Conservation (phyloP, 2,797 vertebrate species). For the Sebastes aleutianus region DNA sequence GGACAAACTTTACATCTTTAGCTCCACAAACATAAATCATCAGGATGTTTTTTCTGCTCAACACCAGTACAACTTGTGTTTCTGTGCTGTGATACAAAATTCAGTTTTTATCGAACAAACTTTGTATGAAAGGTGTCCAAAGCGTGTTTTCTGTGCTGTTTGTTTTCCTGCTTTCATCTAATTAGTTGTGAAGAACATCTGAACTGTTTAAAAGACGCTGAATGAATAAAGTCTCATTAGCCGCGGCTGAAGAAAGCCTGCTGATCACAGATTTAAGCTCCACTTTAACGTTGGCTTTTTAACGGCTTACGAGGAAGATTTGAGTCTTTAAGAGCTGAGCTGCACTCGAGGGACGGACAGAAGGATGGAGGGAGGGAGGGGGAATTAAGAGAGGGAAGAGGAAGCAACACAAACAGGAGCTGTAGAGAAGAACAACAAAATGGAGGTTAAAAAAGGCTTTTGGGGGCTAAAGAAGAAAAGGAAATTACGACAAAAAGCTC, state of each 20-base stretch:
- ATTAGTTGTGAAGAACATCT: background rate
- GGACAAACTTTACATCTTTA: too few species aligned
- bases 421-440: background rate
- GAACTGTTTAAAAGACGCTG: background rate
- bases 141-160: background rate
- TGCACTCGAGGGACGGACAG: background rate
- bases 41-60: background rate
- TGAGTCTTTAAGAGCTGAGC: constrained; percentile 17
- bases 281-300: constrained; percentile 25
- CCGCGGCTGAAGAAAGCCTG: background rate
- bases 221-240: constrained; percentile 17
- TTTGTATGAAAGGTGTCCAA: background rate
- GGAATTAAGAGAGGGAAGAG: background rate
- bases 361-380: background rate
- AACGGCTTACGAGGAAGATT: constrained; percentile 30
- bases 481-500: too few species aligned
- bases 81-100: too few species aligned
- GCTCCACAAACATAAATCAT: background rate
- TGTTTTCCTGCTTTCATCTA: background rate
- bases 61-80: too few species aligned
- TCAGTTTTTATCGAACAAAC: background rate
- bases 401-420: background rate
- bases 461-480: too few species aligned
- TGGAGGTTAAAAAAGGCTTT: background rate
- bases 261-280: constrained; percentile 25